Evolutionary conservation across 2,113 vertebrate genomes (phyloP).

Genomic region (Lanius collurio): DNA sequence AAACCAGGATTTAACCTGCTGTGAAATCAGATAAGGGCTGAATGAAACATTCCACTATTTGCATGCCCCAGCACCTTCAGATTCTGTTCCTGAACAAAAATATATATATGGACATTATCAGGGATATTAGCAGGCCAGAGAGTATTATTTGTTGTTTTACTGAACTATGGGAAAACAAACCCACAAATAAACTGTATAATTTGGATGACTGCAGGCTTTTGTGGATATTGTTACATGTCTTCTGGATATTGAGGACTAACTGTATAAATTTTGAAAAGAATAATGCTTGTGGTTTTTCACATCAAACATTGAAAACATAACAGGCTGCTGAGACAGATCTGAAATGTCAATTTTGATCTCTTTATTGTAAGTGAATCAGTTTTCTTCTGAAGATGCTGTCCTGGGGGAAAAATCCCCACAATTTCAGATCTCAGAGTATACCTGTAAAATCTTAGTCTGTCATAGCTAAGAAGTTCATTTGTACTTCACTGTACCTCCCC

Average conservation of each 20-base stretch:
- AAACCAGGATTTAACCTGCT: not conserved
- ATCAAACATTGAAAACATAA: not conserved
- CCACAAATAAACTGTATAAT: not conserved
- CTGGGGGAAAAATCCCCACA: accelerated
- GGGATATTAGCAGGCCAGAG: not conserved
- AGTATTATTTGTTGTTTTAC: not conserved
- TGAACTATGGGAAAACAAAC: not conserved
- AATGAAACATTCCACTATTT: not conserved
- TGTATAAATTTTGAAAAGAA: not conserved
- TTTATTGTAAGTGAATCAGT: not conserved
- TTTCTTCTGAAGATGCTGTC: not conserved
- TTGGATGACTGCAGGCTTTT: not conserved
- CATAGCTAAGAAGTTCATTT: not conserved
- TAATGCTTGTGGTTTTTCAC: not conserved
- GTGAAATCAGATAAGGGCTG: not conserved
- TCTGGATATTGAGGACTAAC: not conserved
- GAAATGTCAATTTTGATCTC: not conserved
- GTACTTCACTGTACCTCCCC: not conserved
- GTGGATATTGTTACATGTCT: not conserved
- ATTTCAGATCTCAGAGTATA: not conserved
- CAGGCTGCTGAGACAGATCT: not conserved
- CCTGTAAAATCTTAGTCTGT: not conserved
- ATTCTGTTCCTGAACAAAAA: not conserved
- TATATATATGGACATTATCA: not conserved
- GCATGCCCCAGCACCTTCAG: not conserved